Conservation (phyloP, 1,140 invertebrate species). For the Saccostrea echinata region DNA sequence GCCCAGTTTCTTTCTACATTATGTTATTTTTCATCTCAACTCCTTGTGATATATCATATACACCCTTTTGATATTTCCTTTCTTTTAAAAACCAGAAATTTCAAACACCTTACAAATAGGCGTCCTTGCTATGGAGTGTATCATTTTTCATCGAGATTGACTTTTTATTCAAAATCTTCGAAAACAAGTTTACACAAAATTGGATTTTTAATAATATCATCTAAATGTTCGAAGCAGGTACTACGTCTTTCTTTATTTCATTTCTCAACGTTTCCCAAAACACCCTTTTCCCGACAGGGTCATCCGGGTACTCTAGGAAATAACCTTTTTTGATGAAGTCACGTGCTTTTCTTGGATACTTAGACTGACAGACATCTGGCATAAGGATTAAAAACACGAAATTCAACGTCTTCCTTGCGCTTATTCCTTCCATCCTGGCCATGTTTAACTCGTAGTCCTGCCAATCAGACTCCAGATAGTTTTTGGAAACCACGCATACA, state of each 20-base stretch:
- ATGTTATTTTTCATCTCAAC: no score
- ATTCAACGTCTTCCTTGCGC: constrained; percentile 55
- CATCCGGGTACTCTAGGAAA: background rate
- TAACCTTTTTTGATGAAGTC: background rate
- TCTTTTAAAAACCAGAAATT: no score
- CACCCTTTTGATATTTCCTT: no score
- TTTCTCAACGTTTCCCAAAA: constrained; percentile 7
- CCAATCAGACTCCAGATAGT: constrained; percentile 80
- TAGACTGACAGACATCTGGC: constrained; percentile 17
- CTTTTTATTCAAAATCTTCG: no score
- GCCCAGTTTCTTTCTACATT: no score
- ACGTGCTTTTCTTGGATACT: background rate
- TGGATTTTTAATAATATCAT: no score
- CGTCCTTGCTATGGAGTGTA: no score
- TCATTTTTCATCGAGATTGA: no score
- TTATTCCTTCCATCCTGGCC: constrained; percentile 65
- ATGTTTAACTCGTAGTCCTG: constrained; percentile 85
- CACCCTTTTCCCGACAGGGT: background rate
- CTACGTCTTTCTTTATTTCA: background rate
- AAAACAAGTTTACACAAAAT: no score
- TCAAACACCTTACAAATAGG: no score
- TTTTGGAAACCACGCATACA: constrained; percentile 77
- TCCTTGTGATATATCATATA: no score
- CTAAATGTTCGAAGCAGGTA: no score
- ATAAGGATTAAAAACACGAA: constrained; percentile 55